Evolutionary conservation across 2,797 vertebrate genomes (phyloP).

Genomic region (Martes flavigula): DNA sequence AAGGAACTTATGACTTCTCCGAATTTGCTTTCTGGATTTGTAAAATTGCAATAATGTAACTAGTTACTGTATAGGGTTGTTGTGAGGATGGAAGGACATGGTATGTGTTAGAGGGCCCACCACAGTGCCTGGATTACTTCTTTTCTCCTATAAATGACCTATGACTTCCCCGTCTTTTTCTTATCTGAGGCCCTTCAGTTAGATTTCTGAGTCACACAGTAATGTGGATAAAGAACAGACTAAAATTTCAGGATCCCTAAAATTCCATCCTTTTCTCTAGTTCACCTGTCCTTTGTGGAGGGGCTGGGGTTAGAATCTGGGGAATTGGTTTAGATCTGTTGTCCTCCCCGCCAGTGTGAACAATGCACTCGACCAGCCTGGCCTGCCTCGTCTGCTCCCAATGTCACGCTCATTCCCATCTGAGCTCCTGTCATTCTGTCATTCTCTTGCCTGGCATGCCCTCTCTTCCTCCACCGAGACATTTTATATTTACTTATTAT

Average conservation of each 20-base stretch:
- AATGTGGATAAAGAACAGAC: background rate
- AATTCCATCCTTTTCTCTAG: background rate
- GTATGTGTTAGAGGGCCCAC: background rate
- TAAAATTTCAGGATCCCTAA: background rate
- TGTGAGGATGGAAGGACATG: background rate
- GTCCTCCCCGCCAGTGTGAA: background rate
- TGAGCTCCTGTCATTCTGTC: accelerated
- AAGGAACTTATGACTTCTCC: background rate
- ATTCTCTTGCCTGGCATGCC: background rate
- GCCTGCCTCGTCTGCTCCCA: too few species aligned
- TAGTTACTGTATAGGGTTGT: background rate
- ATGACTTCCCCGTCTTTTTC: background rate
- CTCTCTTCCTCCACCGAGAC: background rate
- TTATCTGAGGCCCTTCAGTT: background rate
- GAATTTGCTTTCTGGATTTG: background rate
- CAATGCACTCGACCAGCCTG: background rate
- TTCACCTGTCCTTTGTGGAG: background rate
- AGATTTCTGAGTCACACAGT: background rate
- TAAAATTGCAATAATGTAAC: background rate
- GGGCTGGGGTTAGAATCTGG: background rate
- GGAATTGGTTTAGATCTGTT: background rate
- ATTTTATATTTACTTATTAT: background rate
- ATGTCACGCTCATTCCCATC: background rate
- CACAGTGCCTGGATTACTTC: background rate
- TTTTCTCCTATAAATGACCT: background rate